Evolutionary conservation across 2,797 vertebrate genomes (phyloP), one percentile per base, ranked within the genome.

Genomic region (Leuciscus waleckii): DNA sequence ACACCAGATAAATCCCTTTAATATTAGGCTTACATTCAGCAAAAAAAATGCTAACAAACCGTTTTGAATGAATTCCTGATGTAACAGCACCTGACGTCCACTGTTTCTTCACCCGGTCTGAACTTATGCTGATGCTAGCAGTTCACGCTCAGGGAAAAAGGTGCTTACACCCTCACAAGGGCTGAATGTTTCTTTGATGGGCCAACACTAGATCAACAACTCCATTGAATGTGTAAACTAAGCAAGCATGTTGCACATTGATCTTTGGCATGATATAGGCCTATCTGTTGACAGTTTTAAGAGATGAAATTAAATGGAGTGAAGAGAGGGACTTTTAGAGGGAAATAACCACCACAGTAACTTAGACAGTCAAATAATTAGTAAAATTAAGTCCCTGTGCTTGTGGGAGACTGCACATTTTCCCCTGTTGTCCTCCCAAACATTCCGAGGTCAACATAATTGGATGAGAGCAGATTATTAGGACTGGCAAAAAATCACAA

Each of bases 301-400:
- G 68, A n/a, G 26, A 29, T 46, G 13, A 78, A 37, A 65, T 19
- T 6, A 26, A 76, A 58, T 35, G 7, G 17, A 79, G 26, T 70
- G 37, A 79, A 84, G 14, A 46, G 19, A 79, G 82, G 65, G 83
- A 71, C 75, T 84, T 78, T 70, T 29, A 68, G 46, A 78, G 32
- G 61, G 73, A 84, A 77, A 84, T 77, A 32, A 49, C 81, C 56
- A 83, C 68, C 37, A 61, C 54, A 19, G 58, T 14, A 83, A 65
- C 32, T 65, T 58, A 23, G 29, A 75, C 14, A 67, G 32, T 83
- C 71, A 65, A 67, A 83, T 83, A 0, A 83, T 23, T 41, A 51
- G 21, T 65, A 21, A 65, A 67, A 83, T 67, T 0, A 74, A 51
- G 41, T 49, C 13, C 43, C 29, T 19, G 41, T 49, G 69, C 56